A percentile compares a stretch with the other conserved stretches of the same genome.
These are phyloP conservation scores for Cheilosia vulpina DNA, from an alignment of 2,888 invertebrate genomes.

Conservation along the genomic window DNA sequence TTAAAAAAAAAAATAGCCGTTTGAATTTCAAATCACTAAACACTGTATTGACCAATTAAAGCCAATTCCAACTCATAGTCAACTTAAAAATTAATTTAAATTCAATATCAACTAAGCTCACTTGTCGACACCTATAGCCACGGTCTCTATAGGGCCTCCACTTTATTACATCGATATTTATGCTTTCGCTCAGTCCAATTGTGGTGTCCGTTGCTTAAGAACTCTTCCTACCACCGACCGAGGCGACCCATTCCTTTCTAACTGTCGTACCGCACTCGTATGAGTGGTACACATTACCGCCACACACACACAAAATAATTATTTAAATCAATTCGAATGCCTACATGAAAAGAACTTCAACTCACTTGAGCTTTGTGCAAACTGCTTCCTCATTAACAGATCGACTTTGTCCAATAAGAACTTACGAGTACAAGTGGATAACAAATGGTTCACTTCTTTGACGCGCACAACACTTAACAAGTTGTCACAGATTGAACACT, in stretches of 20 bases:
- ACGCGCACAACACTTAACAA: constrained; percentile 1
- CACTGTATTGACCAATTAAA: background rate
- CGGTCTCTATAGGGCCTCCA: constrained; percentile 4
- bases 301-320: constrained; percentile 28
- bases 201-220: constrained; percentile 11
- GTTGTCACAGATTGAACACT: constrained; percentile 9
- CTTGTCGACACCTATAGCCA: background rate
- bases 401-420: constrained; percentile 33
- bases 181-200: constrained; percentile 38
- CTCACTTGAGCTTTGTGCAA: constrained; percentile 15
- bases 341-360: constrained; percentile 41
- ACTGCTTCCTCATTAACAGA: constrained; percentile 63
- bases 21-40: too few relatives aligned
- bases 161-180: constrained; percentile 50
- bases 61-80: background rate
- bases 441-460: constrained; percentile 37
- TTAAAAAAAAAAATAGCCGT: too few relatives aligned
- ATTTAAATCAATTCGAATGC: constrained; percentile 62
- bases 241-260: constrained; percentile 34
- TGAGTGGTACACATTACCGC: constrained; percentile 26
- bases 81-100: background rate
- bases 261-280: constrained; percentile 41
- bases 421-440: constrained; percentile 56
- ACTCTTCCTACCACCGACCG: constrained; percentile 28
- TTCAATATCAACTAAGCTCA: background rate